phyloP scores from a whole-genome alignment of 2,113 vertebrate genomes.

The Microcebus lehilahytsara region DNA sequence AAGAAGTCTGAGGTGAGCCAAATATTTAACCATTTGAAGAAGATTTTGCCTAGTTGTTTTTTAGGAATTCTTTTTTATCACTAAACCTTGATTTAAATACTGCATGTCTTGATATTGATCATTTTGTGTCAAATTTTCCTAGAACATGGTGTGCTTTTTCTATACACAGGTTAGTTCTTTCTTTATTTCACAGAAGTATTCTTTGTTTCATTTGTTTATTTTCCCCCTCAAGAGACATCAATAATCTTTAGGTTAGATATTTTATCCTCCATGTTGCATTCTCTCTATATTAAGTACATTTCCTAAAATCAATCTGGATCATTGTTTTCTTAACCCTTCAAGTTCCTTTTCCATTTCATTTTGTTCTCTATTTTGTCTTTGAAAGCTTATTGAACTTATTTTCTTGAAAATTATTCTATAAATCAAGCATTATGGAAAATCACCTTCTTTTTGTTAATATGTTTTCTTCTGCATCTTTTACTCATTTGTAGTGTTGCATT shows the following conservation, averaged over 20 bases:
- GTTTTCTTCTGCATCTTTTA: neutral
- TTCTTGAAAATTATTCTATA: neutral
- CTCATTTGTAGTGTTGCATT: neutral
- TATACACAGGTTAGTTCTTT: neutral
- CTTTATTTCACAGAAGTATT: neutral
- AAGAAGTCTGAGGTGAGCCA: neutral
- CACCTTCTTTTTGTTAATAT: neutral
- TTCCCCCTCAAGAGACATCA: neutral
- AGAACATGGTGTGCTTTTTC: neutral
- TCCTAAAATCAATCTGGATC: neutral
- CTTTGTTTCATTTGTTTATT: neutral
- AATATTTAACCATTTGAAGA: neutral
- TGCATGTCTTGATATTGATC: neutral
- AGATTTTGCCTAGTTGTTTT: neutral
- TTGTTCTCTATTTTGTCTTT: neutral
- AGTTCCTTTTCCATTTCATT: neutral
- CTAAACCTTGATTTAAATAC: neutral
- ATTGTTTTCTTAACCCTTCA: neutral
- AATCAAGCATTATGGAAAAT: neutral
- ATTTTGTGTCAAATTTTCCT: neutral
- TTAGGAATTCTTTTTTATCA: neutral
- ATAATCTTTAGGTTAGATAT: neutral
- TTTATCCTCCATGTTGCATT: neutral
- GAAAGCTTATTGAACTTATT: neutral
- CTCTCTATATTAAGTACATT: neutral